Evolutionary conservation across 1,140 invertebrate genomes (phyloP).

Genomic region (Pomacea maculata): DNA sequence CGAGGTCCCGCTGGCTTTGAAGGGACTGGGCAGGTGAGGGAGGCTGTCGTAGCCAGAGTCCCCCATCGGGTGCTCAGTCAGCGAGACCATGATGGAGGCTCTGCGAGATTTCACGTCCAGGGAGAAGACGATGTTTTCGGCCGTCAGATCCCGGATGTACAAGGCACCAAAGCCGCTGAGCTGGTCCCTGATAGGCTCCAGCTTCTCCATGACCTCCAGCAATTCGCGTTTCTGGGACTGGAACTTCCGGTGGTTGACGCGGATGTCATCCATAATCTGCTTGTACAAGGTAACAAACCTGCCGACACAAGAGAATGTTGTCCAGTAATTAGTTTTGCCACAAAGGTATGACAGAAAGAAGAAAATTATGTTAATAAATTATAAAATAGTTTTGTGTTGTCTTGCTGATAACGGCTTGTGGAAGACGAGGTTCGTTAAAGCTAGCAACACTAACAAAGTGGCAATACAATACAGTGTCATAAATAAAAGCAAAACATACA

Average conservation of each 20-base stretch:
- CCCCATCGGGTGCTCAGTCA: neutral
- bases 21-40: neutral
- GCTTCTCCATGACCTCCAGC: conserved; percentile 12
- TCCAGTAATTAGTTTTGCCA: no score
- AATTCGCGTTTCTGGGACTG: conserved; percentile 26
- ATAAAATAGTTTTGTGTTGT: no score
- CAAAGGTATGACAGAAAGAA: no score
- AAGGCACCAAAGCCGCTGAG: conserved; percentile 30
- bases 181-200: conserved; percentile 25
- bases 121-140: conserved; percentile 18
- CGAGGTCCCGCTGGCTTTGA: neutral
- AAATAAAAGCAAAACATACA: no score
- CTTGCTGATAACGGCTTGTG: no score
- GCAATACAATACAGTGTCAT: no score
- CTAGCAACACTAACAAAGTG: no score
- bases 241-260: conserved; percentile 20
- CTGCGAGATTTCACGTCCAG: conserved; percentile 2
- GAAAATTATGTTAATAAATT: no score
- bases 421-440: no score
- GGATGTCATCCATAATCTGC: conserved; percentile 42
- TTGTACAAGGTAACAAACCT: conserved; percentile 39
- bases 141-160: conserved; percentile 30
- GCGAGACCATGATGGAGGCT: conserved; percentile 18
- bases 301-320: neutral
- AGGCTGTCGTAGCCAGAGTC: conserved; percentile 14